Conservation (phyloP, 2,113 vertebrate species). For the Cichladusa arquata region DNA sequence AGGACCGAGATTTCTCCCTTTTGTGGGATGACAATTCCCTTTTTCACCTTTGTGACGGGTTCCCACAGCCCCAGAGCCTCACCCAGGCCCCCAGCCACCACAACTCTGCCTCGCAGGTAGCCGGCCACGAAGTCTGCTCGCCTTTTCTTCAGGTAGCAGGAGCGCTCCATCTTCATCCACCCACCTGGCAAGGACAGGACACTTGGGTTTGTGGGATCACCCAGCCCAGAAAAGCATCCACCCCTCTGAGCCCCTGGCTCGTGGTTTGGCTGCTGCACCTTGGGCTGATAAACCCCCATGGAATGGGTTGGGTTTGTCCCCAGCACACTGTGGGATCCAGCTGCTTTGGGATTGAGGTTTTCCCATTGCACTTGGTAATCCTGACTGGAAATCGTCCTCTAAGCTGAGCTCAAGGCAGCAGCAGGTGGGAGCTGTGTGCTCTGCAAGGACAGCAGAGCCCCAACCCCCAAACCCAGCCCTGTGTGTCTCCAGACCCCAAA, state of each 20-base stretch:
- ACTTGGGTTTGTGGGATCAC: accelerated
- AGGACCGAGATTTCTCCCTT: background rate
- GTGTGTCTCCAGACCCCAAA: background rate
- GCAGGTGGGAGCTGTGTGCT: background rate
- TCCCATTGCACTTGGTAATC: background rate
- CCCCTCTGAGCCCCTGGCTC: background rate
- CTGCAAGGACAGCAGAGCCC: background rate
- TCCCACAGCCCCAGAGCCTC: background rate
- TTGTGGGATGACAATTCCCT: accelerated
- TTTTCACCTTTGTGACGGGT: accelerated
- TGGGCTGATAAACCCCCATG: background rate
- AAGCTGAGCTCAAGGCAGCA: background rate
- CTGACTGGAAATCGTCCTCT: background rate
- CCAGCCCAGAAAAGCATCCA: background rate
- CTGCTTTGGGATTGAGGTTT: accelerated
- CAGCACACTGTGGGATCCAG: background rate
- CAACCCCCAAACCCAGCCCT: background rate
- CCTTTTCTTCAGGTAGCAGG: slow-evolving; percentile 88
- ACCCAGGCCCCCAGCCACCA: slow-evolving; percentile 94
- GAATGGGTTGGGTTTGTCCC: background rate
- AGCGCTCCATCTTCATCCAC: slow-evolving; percentile 92
- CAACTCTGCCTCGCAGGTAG: slow-evolving; percentile 84
- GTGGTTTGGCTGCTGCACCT: background rate
- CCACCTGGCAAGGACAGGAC: slow-evolving; percentile 70
- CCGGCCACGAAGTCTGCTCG: slow-evolving; percentile 92